These are phyloP conservation scores for Nematostella vectensis DNA, from an alignment of 92 coral and sea anemone genomes.

Conservation along the genomic window DNA sequence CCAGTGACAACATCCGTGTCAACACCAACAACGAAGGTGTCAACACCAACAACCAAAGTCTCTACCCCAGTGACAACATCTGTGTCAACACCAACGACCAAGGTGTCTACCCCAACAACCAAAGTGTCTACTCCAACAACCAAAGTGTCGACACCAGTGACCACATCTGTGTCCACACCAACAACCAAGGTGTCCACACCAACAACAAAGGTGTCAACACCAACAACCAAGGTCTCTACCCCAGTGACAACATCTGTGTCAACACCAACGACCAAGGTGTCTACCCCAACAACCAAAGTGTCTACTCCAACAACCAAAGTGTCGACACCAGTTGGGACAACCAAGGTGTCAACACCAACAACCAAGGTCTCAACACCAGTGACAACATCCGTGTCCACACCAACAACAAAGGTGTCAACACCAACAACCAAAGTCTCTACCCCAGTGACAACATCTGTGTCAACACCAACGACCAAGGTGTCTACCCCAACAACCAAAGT, in stretches of 20 bases:
- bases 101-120: too few relatives aligned
- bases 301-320: background rate
- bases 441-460: background rate
- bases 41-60: background rate
- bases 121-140: background rate
- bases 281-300: background rate
- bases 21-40: too few relatives aligned
- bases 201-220: too few relatives aligned
- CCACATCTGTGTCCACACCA: constrained; percentile 4
- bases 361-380: background rate
- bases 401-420: constrained; percentile 1
- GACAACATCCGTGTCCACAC: constrained; percentile 6
- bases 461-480: background rate
- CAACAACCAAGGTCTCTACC: too few relatives aligned
- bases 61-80: background rate
- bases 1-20: background rate
- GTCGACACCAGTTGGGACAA: constrained; percentile 3
- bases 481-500: background rate
- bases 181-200: constrained; percentile 24
- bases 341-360: constrained; percentile 8
- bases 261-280: background rate
- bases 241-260: background rate
- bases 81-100: constrained; percentile 4
- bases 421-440: background rate
- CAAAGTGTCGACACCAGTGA: background rate